A percentile compares a stretch with the other conserved stretches of the same genome.
These are phyloP conservation scores for Drosophila maculinotata DNA, from an alignment of 2,888 invertebrate genomes.

Conservation along the genomic window DNA sequence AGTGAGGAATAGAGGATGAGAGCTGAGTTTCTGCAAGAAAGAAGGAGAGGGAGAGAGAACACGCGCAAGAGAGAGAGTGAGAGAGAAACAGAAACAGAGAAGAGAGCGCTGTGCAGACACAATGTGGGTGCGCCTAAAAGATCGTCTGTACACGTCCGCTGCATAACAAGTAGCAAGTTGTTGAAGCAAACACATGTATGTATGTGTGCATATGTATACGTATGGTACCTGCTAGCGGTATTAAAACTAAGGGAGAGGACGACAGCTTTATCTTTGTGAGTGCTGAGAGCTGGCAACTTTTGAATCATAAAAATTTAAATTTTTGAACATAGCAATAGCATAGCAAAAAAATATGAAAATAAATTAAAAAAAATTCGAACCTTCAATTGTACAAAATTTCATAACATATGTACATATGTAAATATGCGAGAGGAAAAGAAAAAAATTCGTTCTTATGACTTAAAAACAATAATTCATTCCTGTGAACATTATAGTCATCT, in stretches of 20 bases:
- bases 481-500: too few relatives aligned
- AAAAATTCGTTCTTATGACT: too few relatives aligned
- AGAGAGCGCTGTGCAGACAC: constrained; percentile 32
- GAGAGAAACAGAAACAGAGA: constrained; percentile 18
- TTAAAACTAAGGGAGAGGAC: constrained; percentile 13
- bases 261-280: constrained; percentile 31
- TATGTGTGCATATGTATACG: neutral
- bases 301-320: neutral
- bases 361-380: neutral
- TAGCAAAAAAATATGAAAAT: too few relatives aligned
- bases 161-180: constrained; percentile 65
- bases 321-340: neutral
- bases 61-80: constrained; percentile 5
- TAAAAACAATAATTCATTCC: too few relatives aligned
- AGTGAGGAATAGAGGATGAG: constrained; percentile 10
- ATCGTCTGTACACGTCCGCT: constrained; percentile 52
- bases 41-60: constrained; percentile 2
- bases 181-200: constrained; percentile 23
- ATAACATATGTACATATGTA: too few relatives aligned
- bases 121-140: constrained; percentile 67
- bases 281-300: constrained; percentile 35
- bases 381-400: too few relatives aligned
- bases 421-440: too few relatives aligned
- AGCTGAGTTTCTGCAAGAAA: neutral
- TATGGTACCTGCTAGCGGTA: constrained; percentile 38